phyloP scores from a whole-genome alignment of 1,140 invertebrate species.

The Pseudomyrmex sp. region DNA sequence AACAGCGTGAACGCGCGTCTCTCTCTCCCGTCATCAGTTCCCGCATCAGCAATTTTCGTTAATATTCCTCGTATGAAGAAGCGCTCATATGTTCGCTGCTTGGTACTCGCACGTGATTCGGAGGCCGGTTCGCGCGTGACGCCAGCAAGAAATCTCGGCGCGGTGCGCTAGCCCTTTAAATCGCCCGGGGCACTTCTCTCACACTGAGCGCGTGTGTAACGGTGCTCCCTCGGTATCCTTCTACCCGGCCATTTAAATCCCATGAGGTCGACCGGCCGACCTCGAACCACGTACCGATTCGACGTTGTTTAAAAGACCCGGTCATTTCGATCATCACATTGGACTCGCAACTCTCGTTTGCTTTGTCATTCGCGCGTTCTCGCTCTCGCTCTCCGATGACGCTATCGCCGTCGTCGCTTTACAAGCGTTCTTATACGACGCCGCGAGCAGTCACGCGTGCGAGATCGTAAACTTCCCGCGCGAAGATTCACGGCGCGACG shows the following conservation, averaged over 20 bases:
- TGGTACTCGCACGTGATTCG: constrained; percentile 29
- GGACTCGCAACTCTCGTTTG: not conserved
- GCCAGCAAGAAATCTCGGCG: constrained; percentile 55
- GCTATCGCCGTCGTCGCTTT: not conserved
- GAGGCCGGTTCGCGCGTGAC: not conserved
- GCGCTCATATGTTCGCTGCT: not conserved
- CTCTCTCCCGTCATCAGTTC: constrained; percentile 17
- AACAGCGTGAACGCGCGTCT: constrained; percentile 30
- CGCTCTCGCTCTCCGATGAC: constrained; percentile 1
- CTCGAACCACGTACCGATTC: not conserved
- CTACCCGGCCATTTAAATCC: constrained; percentile 49
- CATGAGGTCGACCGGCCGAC: constrained; percentile 11
- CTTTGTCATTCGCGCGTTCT: not conserved
- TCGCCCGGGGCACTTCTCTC: constrained; percentile 19
- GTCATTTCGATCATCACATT: constrained; percentile 1
- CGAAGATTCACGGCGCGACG: constrained; percentile 41
- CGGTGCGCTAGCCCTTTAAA: constrained; percentile 60
- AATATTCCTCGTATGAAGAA: not conserved
- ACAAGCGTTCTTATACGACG: not conserved
- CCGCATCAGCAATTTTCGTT: constrained; percentile 10
- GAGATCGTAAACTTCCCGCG: constrained; percentile 40
- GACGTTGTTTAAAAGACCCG: constrained; percentile 34
- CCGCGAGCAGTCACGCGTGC: constrained; percentile 6
- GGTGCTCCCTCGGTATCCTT: not conserved
- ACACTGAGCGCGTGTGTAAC: constrained; percentile 8